Conservation (phyloP, 2,888 invertebrate genomes). For the Thecocarcelia acutangulata region DNA sequence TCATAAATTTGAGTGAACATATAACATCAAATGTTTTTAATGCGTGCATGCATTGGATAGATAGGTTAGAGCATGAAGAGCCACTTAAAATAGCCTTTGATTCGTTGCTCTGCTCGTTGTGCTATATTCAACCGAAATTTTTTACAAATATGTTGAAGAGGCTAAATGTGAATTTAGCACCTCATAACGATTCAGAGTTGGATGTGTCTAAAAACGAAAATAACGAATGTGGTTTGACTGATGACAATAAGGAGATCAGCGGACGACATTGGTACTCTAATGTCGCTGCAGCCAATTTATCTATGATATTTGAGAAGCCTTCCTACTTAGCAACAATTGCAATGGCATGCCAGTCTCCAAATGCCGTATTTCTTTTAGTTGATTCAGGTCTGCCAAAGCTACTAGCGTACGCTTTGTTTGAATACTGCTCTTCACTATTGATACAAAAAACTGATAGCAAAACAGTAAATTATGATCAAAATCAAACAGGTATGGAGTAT, state of each 20-base stretch:
- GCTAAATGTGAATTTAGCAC: slow-evolving; percentile 84
- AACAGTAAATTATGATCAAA: slow-evolving; percentile 45
- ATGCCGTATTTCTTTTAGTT: slow-evolving; percentile 88
- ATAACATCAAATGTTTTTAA: slow-evolving; percentile 90
- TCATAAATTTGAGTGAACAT: slow-evolving; percentile 86
- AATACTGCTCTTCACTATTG: slow-evolving; percentile 78
- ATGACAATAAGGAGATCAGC: slow-evolving; percentile 85
- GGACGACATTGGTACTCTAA: slow-evolving; percentile 84
- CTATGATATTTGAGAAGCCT: slow-evolving; percentile 83
- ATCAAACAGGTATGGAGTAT: not conserved
- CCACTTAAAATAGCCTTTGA: slow-evolving; percentile 92
- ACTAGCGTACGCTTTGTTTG: slow-evolving; percentile 85
- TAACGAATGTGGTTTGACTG: slow-evolving; percentile 84
- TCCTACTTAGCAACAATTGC: slow-evolving; percentile 89
- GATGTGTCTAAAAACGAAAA: slow-evolving; percentile 65
- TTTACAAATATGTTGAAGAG: slow-evolving; percentile 88
- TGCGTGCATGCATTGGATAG: slow-evolving; percentile 89
- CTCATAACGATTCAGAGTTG: slow-evolving; percentile 61
- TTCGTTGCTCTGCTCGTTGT: slow-evolving; percentile 91
- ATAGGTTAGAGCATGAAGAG: slow-evolving; percentile 86
- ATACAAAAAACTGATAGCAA: slow-evolving; percentile 72
- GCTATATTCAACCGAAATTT: slow-evolving; percentile 90
- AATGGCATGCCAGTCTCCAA: slow-evolving; percentile 90
- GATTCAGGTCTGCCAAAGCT: slow-evolving; percentile 88
- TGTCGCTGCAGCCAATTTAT: slow-evolving; percentile 83